Conservation (phyloP, 23 tunicate genomes). For the Trididemnum miniatum region DNA sequence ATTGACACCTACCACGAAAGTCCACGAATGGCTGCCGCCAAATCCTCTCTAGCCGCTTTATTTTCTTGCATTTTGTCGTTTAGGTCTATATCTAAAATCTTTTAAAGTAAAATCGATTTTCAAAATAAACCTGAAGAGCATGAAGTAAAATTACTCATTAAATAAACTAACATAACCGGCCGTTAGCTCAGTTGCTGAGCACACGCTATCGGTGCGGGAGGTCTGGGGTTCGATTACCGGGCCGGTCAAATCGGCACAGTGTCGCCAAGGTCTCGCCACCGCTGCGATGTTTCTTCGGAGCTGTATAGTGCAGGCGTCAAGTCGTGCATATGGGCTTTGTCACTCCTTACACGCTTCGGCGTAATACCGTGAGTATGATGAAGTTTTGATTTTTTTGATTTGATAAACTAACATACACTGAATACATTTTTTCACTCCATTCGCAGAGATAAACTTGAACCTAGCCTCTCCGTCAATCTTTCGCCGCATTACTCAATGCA, state of each 20-base stretch:
- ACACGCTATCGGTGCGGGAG: not conserved
- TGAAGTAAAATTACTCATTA: too few relatives aligned
- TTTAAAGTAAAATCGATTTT: too few relatives aligned
- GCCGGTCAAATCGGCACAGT: not conserved
- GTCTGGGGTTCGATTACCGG: not conserved
- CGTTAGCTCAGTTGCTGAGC: not conserved
- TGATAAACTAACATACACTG: too few relatives aligned
- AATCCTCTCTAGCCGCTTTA: not conserved
- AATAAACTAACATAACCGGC: too few relatives aligned
- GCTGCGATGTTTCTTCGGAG: not conserved
- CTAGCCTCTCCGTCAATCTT: too few relatives aligned
- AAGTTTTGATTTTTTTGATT: not conserved
- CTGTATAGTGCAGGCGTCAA: not conserved
- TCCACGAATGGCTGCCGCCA: not conserved
- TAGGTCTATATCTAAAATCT: too few relatives aligned
- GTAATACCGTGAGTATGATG: not conserved
- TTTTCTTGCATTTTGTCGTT: not conserved
- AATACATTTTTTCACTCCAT: too few relatives aligned
- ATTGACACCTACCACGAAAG: not conserved
- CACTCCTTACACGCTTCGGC: not conserved
- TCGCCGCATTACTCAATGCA: too few relatives aligned
- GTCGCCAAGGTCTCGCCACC: not conserved
- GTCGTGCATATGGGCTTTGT: not conserved
- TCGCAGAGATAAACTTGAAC: too few relatives aligned
- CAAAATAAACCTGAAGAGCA: too few relatives aligned